Percentiles rank a stretch among this genome's conserved stretches.
phyloP scores from a whole-genome alignment of 2,888 invertebrate species.

The Agrotis ipsilon region DNA sequence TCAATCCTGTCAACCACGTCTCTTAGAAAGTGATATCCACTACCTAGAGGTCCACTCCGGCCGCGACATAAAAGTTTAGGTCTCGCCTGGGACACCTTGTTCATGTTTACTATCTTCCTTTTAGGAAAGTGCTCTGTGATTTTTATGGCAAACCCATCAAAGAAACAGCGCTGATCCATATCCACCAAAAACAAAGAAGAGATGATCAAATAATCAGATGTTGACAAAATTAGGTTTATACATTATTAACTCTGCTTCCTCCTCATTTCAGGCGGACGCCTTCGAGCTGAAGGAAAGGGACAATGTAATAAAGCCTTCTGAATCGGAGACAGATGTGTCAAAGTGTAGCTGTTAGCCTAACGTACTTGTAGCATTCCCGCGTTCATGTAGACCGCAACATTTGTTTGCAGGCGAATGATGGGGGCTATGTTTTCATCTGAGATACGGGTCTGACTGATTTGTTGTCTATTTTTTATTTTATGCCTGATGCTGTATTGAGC shows the following conservation, averaged over 20 bases:
- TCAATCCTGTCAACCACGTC: too few relatives aligned
- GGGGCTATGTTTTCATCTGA: conserved; percentile 53
- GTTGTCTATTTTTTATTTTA: conserved; percentile 4
- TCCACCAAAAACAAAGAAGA: too few relatives aligned
- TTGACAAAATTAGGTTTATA: not conserved
- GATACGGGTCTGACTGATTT: conserved; percentile 45
- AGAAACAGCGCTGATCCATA: too few relatives aligned
- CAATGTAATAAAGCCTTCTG: conserved; percentile 87
- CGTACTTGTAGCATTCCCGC: conserved; percentile 50
- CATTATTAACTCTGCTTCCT: not conserved
- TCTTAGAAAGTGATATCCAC: too few relatives aligned
- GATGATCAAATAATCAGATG: not conserved
- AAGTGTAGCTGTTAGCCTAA: conserved; percentile 87
- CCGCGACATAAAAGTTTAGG: too few relatives aligned
- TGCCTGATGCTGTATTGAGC: not conserved
- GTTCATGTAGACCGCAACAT: conserved; percentile 58
- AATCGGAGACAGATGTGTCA: conserved; percentile 87
- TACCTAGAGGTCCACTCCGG: too few relatives aligned
- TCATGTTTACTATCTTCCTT: too few relatives aligned
- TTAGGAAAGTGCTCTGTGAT: too few relatives aligned
- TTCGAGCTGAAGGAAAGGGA: conserved; percentile 88
- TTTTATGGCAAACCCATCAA: too few relatives aligned
- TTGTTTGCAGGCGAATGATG: conserved; percentile 32
- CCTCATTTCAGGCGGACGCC: conserved; percentile 85
- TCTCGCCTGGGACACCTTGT: too few relatives aligned